These are phyloP conservation scores for Trichonephila inaurata DNA, from an alignment of 1,140 invertebrate species.

Conservation along the genomic window DNA sequence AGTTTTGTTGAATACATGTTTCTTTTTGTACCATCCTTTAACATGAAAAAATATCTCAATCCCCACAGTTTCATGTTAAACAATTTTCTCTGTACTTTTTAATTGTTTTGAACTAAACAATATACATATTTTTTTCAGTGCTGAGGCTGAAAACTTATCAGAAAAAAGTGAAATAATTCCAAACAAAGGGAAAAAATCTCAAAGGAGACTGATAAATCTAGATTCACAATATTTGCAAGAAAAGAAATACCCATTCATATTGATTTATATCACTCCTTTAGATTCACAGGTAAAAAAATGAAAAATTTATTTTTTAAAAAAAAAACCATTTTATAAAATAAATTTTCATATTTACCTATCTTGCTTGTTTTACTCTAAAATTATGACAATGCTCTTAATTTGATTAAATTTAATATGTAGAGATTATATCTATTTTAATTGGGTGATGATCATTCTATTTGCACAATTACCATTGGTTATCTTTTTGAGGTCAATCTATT, in stretches of 20 bases:
- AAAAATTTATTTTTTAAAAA: background rate
- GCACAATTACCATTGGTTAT: too few species aligned
- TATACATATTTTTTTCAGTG: background rate
- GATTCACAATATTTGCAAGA: background rate
- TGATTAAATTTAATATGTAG: background rate
- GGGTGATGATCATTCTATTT: too few species aligned
- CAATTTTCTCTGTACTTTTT: too few species aligned
- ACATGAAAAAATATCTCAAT: too few species aligned
- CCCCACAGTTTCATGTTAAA: too few species aligned
- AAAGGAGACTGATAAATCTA: conserved; percentile 49
- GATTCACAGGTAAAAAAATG: conserved; percentile 38
- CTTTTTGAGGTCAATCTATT: too few species aligned
- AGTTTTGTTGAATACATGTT: too few species aligned
- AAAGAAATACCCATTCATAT: conserved; percentile 48
- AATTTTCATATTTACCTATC: background rate
- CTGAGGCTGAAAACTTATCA: conserved; percentile 64
- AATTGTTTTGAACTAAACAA: too few species aligned
- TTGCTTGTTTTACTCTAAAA: background rate
- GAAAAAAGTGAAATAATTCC: conserved; percentile 58
- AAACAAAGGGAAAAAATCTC: conserved; percentile 43
- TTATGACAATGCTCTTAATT: background rate
- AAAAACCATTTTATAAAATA: too few species aligned
- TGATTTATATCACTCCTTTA: conserved; percentile 64
- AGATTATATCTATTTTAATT: too few species aligned
- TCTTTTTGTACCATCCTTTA: too few species aligned